Percentiles rank a stretch among this genome's conserved stretches.
These are phyloP conservation scores for Pararge aegeria DNA, from an alignment of 1,140 invertebrate species.

Conservation along the genomic window DNA sequence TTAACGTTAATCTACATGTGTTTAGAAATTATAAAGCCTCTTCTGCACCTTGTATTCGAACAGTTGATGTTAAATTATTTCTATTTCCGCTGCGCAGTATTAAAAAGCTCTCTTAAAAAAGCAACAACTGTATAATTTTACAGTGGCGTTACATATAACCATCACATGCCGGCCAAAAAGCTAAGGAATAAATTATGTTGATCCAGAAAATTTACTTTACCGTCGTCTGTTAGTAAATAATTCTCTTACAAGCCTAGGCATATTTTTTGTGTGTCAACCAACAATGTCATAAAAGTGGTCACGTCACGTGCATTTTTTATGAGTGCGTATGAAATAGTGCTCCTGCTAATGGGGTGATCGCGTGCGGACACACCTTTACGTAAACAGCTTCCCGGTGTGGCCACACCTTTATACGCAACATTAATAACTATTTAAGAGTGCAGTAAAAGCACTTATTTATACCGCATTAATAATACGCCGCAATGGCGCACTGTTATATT, in stretches of 20 bases:
- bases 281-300: slow-evolving; percentile 64
- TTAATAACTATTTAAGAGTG: slow-evolving; percentile 38
- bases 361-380: slow-evolving; percentile 60
- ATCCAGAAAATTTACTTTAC: slow-evolving; percentile 37
- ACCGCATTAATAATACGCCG: background rate
- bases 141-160: background rate
- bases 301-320: slow-evolving; percentile 69
- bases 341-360: slow-evolving; percentile 59
- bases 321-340: slow-evolving; percentile 63
- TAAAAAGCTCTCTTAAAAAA: too few species aligned
- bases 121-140: too few species aligned
- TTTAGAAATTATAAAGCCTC: too few species aligned
- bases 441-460: background rate
- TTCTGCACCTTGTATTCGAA: too few species aligned
- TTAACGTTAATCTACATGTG: too few species aligned
- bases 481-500: background rate
- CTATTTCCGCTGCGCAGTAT: too few species aligned
- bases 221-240: slow-evolving; percentile 42
- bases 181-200: slow-evolving; percentile 17
- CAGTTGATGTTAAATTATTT: too few species aligned
- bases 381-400: slow-evolving; percentile 26
- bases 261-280: slow-evolving; percentile 52
- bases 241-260: slow-evolving; percentile 39
- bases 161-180: background rate
- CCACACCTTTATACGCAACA: slow-evolving; percentile 50